A percentile compares a stretch with the other conserved stretches of the same genome.
Evolutionary conservation across 2,797 vertebrate genomes (phyloP).

Genomic region (Galago senegalensis): DNA sequence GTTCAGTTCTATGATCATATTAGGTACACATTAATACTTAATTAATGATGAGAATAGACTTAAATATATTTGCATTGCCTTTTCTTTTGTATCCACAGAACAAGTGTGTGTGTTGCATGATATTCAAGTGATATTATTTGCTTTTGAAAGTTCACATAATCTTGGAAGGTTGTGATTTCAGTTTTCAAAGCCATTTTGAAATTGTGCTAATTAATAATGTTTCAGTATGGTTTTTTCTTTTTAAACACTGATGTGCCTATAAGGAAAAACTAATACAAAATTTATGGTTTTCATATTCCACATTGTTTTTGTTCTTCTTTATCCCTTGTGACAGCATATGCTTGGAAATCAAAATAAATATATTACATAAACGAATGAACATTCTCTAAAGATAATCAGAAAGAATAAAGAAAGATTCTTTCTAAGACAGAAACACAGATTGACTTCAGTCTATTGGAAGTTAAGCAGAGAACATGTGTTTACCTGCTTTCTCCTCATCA

Average conservation of each 20-base stretch:
- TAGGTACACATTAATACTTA: not conserved
- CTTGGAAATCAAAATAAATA: conserved; percentile 18
- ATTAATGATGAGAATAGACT: not conserved
- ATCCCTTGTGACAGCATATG: not conserved
- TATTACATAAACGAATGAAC: not conserved
- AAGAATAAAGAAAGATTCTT: not conserved
- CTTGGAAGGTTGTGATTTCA: not conserved
- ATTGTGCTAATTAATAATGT: not conserved
- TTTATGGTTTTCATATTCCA: conserved; percentile 20
- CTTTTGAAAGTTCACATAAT: conserved; percentile 3
- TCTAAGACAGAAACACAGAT: not conserved
- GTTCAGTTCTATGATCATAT: not conserved
- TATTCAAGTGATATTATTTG: not conserved
- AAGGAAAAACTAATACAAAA: not conserved
- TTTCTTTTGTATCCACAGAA: not conserved
- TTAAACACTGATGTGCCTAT: not conserved
- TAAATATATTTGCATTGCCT: not conserved
- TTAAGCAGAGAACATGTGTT: not conserved
- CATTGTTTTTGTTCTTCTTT: not conserved
- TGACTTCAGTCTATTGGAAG: not conserved
- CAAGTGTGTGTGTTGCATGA: not conserved
- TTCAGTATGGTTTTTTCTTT: not conserved
- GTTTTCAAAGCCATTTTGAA: not conserved
- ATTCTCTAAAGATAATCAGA: not conserved
- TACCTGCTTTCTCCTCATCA: not conserved